Percentiles rank a stretch among this genome's conserved stretches.
Conservation (phyloP, 2,888 invertebrate genomes). For the Apomyelois bistriatella region DNA sequence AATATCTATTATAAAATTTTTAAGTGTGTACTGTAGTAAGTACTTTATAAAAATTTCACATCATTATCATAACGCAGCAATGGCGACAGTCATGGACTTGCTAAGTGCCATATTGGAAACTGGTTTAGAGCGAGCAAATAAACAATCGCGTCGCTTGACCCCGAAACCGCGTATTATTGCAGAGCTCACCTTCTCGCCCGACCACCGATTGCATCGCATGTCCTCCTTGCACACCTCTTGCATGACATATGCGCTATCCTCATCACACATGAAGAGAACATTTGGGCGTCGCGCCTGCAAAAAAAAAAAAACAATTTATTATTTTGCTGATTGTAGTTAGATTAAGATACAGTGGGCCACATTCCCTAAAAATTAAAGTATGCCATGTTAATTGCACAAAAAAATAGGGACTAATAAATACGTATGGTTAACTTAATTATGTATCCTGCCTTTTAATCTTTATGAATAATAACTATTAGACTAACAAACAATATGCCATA, state of each 20-base stretch:
- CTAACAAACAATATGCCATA: too few species aligned
- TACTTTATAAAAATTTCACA: too few species aligned
- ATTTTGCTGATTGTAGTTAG: too few species aligned
- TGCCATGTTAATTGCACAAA: too few species aligned
- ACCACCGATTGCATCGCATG: conserved; percentile 84
- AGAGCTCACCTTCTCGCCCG: conserved; percentile 68
- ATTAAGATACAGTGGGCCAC: too few species aligned
- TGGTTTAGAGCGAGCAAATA: conserved; percentile 7
- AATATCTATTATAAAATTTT: too few species aligned
- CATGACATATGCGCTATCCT: conserved; percentile 84
- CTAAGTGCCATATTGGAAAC: conserved; percentile 2
- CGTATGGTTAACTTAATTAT: too few species aligned
- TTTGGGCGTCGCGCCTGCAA: conserved; percentile 79
- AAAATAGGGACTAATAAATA: too few species aligned
- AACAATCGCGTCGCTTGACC: conserved; percentile 10
- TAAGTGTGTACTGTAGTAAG: too few species aligned
- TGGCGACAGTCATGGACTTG: conserved; percentile 1
- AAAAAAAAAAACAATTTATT: neutral
- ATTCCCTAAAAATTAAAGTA: too few species aligned
- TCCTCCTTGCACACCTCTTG: conserved; percentile 86
- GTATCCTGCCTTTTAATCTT: too few species aligned
- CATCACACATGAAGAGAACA: conserved; percentile 86
- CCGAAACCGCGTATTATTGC: conserved; percentile 4
- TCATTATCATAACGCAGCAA: neutral
- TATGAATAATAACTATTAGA: too few species aligned